A percentile compares a stretch with the other conserved stretches of the same genome.
phyloP scores from a whole-genome alignment of 2,797 vertebrate genomes.

The Myotis vivesi region DNA sequence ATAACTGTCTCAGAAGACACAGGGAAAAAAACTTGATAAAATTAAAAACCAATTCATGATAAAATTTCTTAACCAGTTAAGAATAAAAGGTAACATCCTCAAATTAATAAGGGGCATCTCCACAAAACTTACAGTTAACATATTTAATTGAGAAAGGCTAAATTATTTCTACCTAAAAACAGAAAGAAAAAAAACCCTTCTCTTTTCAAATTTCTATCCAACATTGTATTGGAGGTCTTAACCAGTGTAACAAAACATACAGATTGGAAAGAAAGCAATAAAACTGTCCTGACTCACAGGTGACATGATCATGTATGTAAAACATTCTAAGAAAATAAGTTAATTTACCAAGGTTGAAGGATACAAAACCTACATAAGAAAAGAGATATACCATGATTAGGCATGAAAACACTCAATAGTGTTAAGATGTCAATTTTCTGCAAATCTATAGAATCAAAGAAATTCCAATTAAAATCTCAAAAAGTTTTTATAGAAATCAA shows the following conservation, averaged over 20 bases:
- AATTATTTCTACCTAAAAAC: not conserved
- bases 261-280: not conserved
- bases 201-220: not conserved
- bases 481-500: not conserved
- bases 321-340: not conserved
- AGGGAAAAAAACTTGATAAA: not conserved
- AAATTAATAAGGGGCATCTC: not conserved
- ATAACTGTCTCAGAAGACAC: not conserved
- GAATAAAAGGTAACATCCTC: not conserved
- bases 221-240: not conserved
- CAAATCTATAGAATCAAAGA: not conserved
- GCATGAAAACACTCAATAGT: not conserved
- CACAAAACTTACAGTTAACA: not conserved
- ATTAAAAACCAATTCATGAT: not conserved
- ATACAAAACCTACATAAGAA: not conserved
- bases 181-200: not conserved
- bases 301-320: not conserved
- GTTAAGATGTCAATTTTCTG: not conserved
- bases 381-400: not conserved
- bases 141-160: not conserved
- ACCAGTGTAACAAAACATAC: not conserved
- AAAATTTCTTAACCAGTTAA: conserved; percentile 18
- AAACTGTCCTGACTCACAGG: not conserved
- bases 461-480: not conserved
- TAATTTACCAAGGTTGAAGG: not conserved